Percentiles rank a stretch among this genome's conserved stretches.
These are phyloP conservation scores for Pteronura brasiliensis DNA, from an alignment of 2,113 vertebrate species.

Conservation along the genomic window DNA sequence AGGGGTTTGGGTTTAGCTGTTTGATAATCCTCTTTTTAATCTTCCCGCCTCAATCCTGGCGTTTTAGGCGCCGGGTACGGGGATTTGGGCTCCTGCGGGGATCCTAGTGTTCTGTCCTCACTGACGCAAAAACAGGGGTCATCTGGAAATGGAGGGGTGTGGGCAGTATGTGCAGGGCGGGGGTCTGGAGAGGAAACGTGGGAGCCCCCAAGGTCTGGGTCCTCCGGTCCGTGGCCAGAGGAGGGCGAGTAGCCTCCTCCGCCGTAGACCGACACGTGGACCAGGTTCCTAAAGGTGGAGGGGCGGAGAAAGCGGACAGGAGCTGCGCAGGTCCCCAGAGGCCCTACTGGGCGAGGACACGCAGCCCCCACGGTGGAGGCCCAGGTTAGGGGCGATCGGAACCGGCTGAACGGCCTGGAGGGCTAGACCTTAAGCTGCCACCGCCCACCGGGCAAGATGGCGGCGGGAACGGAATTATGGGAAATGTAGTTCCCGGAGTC, in stretches of 20 bases:
- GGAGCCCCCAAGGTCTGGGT: neutral
- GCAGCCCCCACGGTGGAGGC: neutral
- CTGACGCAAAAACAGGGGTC: neutral
- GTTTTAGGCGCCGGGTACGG: neutral
- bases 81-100: neutral
- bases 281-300: neutral
- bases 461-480: neutral
- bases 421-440: conserved; percentile 21
- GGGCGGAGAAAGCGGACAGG: neutral
- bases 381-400: neutral
- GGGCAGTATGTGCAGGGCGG: neutral
- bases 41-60: neutral
- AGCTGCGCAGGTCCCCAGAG: neutral
- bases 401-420: neutral
- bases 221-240: neutral
- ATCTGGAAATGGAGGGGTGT: neutral
- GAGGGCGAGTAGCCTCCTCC: neutral
- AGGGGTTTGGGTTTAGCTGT: neutral
- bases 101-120: neutral
- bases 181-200: neutral
- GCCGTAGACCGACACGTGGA: conserved; percentile 42
- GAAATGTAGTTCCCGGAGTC: conserved; percentile 48
- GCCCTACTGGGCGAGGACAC: neutral
- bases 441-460: conserved; percentile 71
- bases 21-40: neutral